Conservation (phyloP, 2,113 vertebrate genomes). For the Nerophis ophidion region DNA sequence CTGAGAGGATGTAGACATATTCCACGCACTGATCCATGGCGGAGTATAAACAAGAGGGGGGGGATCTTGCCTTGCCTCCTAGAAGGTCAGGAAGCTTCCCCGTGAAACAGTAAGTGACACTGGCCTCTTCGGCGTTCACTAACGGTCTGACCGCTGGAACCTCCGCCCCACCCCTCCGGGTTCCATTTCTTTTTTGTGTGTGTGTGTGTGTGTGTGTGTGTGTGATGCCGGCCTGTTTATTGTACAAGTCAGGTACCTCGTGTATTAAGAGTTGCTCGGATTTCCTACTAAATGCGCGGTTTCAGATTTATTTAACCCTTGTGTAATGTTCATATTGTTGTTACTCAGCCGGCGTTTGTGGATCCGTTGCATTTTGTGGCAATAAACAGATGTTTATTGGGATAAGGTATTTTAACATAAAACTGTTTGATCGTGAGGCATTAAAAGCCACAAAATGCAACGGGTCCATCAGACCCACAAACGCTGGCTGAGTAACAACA, state of each 20-base stretch:
- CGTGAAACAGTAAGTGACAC: conserved; percentile 70
- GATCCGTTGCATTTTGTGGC: too few species aligned
- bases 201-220: conserved; percentile 25
- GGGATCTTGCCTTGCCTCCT: conserved; percentile 61
- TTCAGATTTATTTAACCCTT: too few species aligned
- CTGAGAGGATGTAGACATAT: conserved; percentile 81
- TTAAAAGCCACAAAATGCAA: too few species aligned
- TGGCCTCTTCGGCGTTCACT: conserved; percentile 51
- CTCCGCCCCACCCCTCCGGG: conserved; percentile 5
- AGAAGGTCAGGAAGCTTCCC: conserved; percentile 70
- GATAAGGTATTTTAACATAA: too few species aligned
- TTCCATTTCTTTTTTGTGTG: conserved; percentile 1
- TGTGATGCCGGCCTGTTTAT: conserved; percentile 32
- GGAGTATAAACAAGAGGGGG: conserved; percentile 74
- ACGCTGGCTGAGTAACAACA: too few species aligned
- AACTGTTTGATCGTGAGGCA: too few species aligned
- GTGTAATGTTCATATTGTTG: too few species aligned
- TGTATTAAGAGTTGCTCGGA: too few species aligned
- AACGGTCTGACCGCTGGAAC: conserved; percentile 61
- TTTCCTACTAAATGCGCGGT: too few species aligned
- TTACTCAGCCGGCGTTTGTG: too few species aligned
- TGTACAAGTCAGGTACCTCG: conserved; percentile 14
- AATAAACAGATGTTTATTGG: too few species aligned
- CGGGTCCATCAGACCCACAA: too few species aligned
- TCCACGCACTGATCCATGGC: conserved; percentile 78